Conservation (phyloP, 2,888 invertebrate genomes). For the Quadroppia sp. region DNA sequence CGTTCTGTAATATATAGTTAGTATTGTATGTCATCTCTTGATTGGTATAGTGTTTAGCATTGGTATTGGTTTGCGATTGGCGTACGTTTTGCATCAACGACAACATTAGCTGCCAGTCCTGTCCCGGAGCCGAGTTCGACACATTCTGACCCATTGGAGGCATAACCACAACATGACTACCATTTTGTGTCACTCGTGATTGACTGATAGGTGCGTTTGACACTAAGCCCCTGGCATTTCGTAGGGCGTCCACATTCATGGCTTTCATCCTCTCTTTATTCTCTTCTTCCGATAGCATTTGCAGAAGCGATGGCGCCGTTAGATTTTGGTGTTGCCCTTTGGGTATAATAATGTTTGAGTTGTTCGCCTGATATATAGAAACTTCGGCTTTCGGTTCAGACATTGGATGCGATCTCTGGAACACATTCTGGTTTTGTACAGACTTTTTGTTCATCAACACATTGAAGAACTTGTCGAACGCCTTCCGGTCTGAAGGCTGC, state of each 20-base stretch:
- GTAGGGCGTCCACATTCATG: too few relatives aligned
- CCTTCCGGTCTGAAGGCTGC: background rate
- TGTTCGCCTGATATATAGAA: background rate
- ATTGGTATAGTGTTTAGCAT: too few relatives aligned
- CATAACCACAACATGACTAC: too few relatives aligned
- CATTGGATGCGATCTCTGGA: background rate
- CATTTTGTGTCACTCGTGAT: too few relatives aligned
- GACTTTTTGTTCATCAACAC: background rate
- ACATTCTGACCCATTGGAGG: too few relatives aligned
- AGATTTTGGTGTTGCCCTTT: background rate
- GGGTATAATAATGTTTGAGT: background rate
- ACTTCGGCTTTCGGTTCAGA: background rate
- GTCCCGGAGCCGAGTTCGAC: too few relatives aligned
- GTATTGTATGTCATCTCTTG: conserved; percentile 78
- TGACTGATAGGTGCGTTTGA: too few relatives aligned
- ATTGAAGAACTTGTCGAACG: background rate
- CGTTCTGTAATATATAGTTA: conserved; percentile 78
- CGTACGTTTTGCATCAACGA: background rate
- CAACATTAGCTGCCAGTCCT: background rate
- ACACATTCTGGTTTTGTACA: background rate
- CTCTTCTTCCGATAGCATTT: conserved; percentile 5
- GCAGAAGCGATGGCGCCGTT: background rate
- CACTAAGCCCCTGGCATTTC: too few relatives aligned
- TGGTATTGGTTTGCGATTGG: too few relatives aligned
- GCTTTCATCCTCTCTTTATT: conserved; percentile 46